These are phyloP conservation scores for Blastobasis adustella DNA, from an alignment of 2,888 invertebrate species.

Conservation along the genomic window DNA sequence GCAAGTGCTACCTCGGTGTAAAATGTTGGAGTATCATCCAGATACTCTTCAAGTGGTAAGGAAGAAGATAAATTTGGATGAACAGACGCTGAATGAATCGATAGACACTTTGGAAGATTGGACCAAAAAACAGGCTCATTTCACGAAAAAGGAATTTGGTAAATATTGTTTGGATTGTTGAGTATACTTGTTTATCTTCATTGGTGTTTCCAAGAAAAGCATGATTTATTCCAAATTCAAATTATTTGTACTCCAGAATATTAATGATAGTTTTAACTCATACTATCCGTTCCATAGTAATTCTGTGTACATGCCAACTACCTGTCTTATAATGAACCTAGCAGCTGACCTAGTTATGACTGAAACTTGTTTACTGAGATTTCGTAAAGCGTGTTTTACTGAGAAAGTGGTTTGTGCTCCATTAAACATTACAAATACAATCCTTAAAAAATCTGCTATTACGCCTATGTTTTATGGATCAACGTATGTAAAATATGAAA, in stretches of 20 bases:
- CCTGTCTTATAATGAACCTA: not conserved
- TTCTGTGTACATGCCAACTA: not conserved
- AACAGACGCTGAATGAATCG: constrained; percentile 28
- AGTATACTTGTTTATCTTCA: not conserved
- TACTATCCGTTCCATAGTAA: not conserved
- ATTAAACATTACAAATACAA: no score
- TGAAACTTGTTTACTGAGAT: no score
- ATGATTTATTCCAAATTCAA: not conserved
- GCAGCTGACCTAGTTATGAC: not conserved
- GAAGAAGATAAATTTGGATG: constrained; percentile 25
- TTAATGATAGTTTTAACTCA: not conserved
- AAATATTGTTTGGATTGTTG: constrained; percentile 13
- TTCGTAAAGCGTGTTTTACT: no score
- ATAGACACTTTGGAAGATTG: constrained; percentile 36
- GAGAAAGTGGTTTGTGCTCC: no score
- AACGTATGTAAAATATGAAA: no score
- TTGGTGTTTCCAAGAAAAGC: not conserved
- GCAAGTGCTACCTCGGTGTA: no score
- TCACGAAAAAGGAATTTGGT: constrained; percentile 37
- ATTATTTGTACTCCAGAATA: not conserved
- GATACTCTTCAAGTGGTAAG: constrained; percentile 29
- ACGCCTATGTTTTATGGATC: no score
- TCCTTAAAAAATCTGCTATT: no score
- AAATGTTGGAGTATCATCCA: constrained; percentile 16
- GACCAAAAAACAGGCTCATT: constrained; percentile 38